phyloP scores from a whole-genome alignment of 1,140 invertebrate genomes.

The Lucilia sericata region DNA sequence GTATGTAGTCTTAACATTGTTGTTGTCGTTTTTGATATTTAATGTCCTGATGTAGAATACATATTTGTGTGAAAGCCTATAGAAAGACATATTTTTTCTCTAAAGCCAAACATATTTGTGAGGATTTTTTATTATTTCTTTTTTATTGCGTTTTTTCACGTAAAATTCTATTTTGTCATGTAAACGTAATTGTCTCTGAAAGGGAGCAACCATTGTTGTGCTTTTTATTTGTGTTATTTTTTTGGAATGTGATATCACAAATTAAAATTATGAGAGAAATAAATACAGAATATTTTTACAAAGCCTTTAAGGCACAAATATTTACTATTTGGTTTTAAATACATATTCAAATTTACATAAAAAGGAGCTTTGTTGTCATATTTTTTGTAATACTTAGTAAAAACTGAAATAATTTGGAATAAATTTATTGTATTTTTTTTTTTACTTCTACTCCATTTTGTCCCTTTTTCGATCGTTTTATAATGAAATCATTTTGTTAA shows the following conservation, averaged over 20 bases:
- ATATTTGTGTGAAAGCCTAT: no score
- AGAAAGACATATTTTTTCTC: no score
- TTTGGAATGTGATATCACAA: neutral
- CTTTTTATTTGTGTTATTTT: neutral
- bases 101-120: no score
- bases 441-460: neutral
- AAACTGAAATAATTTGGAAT: neutral
- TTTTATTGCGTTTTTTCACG: no score
- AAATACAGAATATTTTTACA: neutral
- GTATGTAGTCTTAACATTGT: no score
- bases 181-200: no score
- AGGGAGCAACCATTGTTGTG: neutral
- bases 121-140: no score
- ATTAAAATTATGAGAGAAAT: constrained; percentile 5
- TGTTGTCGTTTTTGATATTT: no score
- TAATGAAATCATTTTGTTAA: no score
- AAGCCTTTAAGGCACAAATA: neutral
- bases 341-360: neutral
- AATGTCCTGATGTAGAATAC: no score
- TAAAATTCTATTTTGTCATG: no score
- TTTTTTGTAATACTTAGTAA: neutral
- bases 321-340: neutral
- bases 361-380: neutral
- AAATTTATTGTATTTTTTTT: neutral
- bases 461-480: neutral